Evolutionary conservation across 2,888 invertebrate genomes (phyloP), one percentile per base, ranked within the genome.

Genomic region (Papilio demoleus): DNA sequence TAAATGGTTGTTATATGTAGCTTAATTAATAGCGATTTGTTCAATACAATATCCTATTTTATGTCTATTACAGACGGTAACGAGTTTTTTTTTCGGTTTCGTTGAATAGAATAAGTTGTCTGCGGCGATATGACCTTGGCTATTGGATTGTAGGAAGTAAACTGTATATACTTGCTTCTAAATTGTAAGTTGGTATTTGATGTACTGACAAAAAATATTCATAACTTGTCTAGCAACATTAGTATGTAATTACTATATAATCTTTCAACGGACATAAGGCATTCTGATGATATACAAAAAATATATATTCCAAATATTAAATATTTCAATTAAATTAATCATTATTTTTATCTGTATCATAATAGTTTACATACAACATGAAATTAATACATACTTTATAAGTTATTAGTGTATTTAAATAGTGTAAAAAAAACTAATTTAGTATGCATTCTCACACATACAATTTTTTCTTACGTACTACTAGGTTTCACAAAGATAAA

Each of bases 131-230:
- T 88, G 92, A 91, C 92, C 92, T 92, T 92, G 92, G 87, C 82
- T 90, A 88, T 90, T 91, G 89, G 87, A 92, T 92, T 92, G 92
- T 92, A 92, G 92, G 92, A 92, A 92, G 92, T 92, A 89, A 90
- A 87, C 84, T 88, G 88, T 90, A 87, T 85, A 87, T 89, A 91
- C 89, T 89, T 90, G 86, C 88, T 88, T 90, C 88, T 88, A 91
- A 92, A 92, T 92, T 91, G 90, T 91, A 86, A 88, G 88, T 91
- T 90, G 88, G 87, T 90, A 87, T 90, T 90, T 88, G 92, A 91
- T 89, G 90, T 90, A 90, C 88, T 86, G 83, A 87, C 88, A 91
- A 90, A 92, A 91, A 91, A 83, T 81, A 81, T 86, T 85, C 87
- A 82, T 88, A 88, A 85, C 87, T 74, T 77, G 79, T 77, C 75